Percentiles rank a stretch among this genome's conserved stretches.
These are phyloP conservation scores for Brachylomia viminalis DNA, from an alignment of 2,888 invertebrate species.

Conservation along the genomic window DNA sequence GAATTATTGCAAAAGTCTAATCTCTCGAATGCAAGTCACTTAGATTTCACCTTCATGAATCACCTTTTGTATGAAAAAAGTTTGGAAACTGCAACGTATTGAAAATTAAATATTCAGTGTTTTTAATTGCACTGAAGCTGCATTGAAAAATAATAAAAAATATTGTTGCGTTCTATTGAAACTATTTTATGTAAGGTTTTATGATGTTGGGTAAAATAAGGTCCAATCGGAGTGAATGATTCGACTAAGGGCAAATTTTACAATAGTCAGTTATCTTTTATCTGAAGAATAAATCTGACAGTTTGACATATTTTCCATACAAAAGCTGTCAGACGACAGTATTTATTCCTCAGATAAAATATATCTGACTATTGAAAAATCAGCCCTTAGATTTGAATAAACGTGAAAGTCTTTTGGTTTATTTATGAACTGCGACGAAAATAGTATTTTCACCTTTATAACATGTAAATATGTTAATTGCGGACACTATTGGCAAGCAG, in stretches of 20 bases:
- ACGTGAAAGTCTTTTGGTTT: background rate
- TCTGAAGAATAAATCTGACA: no score
- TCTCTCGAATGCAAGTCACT: conserved; percentile 1
- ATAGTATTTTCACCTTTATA: background rate
- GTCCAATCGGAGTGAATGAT: conserved; percentile 7
- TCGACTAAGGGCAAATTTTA: no score
- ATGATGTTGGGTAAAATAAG: conserved; percentile 26
- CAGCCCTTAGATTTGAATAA: background rate
- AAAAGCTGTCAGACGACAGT: no score
- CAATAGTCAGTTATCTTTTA: no score
- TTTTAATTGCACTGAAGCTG: conserved; percentile 57
- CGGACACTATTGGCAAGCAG: background rate
- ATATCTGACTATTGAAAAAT: no score
- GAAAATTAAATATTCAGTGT: conserved; percentile 66
- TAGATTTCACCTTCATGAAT: no score
- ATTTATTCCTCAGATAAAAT: no score
- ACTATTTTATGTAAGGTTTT: conserved; percentile 49
- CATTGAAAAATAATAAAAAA: conserved; percentile 47
- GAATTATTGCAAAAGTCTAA: conserved; percentile 23
- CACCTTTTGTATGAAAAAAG: conserved; percentile 24
- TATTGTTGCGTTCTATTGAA: conserved; percentile 36
- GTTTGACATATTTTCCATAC: no score
- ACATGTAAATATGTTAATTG: background rate
- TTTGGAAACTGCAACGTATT: conserved; percentile 52
- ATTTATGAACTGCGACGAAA: background rate